Evolutionary conservation across 2,797 vertebrate genomes (phyloP), one percentile per base, ranked within the genome.

Genomic region (Allobates femoralis): DNA sequence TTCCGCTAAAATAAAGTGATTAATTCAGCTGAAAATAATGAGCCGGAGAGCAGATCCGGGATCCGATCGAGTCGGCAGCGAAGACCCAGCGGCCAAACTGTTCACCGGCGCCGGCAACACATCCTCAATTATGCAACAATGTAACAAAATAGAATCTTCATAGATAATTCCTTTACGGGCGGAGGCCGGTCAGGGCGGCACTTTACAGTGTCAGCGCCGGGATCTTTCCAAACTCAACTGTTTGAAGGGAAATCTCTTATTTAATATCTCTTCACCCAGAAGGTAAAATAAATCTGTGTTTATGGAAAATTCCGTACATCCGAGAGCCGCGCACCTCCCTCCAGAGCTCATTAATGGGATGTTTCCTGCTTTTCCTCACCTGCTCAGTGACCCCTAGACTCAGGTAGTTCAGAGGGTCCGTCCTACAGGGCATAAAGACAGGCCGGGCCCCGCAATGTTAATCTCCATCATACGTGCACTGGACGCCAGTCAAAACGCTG

Each of bases 311-410:
- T n/a, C 34, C 15, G 34, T 19, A 34, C 23, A 75, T 34, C 67
- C 4, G 21, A 46, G 34, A 26, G 16, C 10, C 26, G 32, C 19
- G 28, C 51, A 23, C 55, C 41, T 86, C 85, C 85, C 78, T 64
- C 78, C 26, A 86, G 85, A 74, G 76, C 69, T 46, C 81, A 81
- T 81, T 81, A 86, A 23, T 32, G 7, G 55, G 28, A 73, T 66
- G 69, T 62, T 53, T 81, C 8, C 23, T 12, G 10, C 34, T 86
- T 41, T 74, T 66, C 34, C 41, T 21, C 34, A 86, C 58, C 58
- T 66, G 79, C 23, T 67, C 69, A 10, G 69, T 76, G 79, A 86
- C 85, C 85, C 58, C 66, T 76, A 46, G 55, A 50, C 23, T 28
- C n/a, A 66, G 85, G 56, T 64, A 75, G 37, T 46, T 34, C 30